A percentile compares a stretch with the other conserved stretches of the same genome.
Evolutionary conservation across 2,797 vertebrate genomes (phyloP).

Genomic region (Sebastes cheni): DNA sequence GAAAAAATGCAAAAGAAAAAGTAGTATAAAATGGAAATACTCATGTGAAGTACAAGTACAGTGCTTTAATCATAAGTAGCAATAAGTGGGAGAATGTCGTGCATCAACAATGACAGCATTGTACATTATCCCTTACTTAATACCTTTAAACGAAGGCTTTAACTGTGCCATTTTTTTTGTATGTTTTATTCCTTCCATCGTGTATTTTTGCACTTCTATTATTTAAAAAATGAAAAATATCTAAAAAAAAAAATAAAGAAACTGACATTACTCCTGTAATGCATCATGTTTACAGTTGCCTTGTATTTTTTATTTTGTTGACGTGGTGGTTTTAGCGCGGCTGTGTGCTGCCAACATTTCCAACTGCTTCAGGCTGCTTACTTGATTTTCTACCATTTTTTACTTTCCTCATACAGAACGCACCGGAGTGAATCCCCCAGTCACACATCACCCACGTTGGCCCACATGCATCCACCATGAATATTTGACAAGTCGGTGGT

Average conservation of each 20-base stretch:
- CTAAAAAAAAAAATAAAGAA: background rate
- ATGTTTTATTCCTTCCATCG: background rate
- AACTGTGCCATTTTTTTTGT: background rate
- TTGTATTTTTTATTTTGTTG: constrained; percentile 13
- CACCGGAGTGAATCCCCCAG: background rate
- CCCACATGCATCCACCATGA: constrained; percentile 8
- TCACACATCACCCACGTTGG: background rate
- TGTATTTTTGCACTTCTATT: background rate
- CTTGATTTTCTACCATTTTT: background rate
- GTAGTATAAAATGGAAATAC: too few species aligned
- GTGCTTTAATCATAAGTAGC: too few species aligned
- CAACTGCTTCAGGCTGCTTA: background rate
- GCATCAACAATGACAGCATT: too few species aligned
- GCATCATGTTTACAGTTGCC: background rate
- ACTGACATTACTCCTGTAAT: background rate
- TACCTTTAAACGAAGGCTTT: background rate
- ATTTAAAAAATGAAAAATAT: background rate
- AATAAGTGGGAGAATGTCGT: too few species aligned
- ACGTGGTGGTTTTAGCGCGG: background rate
- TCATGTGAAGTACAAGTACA: too few species aligned
- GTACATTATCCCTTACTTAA: too few species aligned
- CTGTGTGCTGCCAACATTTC: constrained; percentile 9
- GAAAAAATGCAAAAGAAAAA: too few species aligned
- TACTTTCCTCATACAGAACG: background rate
- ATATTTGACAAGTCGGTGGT: background rate